Conservation (phyloP, 2,797 vertebrate genomes). For the Lepus oiostolus region DNA sequence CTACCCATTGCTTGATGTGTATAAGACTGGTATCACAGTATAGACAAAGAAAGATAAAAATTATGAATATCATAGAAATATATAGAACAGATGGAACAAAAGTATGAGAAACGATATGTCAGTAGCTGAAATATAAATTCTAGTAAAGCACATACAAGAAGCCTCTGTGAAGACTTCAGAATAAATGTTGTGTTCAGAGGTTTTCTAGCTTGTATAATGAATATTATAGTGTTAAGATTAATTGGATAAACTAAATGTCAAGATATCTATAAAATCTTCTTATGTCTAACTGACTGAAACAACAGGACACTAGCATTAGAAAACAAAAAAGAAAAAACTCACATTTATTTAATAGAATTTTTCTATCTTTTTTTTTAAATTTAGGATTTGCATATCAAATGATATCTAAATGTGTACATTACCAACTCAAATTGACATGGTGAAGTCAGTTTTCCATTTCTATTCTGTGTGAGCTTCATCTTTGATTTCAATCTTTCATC, state of each 20-base stretch:
- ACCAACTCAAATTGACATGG: background rate
- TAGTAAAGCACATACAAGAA: background rate
- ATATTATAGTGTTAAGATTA: background rate
- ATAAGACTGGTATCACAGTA: background rate
- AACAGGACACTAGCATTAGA: background rate
- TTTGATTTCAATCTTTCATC: background rate
- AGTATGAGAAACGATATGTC: background rate
- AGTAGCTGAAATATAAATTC: constrained; percentile 38
- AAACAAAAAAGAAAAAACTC: background rate
- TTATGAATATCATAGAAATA: background rate
- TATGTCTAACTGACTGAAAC: background rate
- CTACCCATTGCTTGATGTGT: background rate
- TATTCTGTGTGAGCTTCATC: background rate
- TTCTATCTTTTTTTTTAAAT: background rate
- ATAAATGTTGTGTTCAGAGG: background rate
- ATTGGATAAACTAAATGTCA: background rate
- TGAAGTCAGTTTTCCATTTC: background rate
- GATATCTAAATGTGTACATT: background rate
- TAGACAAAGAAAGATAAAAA: background rate
- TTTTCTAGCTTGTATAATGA: constrained; percentile 12
- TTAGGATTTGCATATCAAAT: background rate
- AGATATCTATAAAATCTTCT: background rate
- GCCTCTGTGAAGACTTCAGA: background rate
- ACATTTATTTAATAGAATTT: background rate
- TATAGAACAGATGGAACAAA: background rate